Conservation (phyloP, 2,888 invertebrate genomes). For the Andrena hattorfiana region DNA sequence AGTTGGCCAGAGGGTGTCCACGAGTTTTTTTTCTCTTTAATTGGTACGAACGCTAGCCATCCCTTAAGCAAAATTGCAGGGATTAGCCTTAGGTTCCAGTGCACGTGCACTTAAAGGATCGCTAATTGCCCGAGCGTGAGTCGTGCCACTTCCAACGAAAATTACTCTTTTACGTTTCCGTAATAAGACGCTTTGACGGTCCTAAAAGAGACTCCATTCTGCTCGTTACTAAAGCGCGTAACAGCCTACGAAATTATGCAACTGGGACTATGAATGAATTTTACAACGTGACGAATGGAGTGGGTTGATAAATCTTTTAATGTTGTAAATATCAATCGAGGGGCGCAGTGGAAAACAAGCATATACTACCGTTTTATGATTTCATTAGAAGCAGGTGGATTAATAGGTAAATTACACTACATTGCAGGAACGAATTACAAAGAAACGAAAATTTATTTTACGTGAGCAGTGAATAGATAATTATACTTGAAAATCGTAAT, state of each 20-base stretch:
- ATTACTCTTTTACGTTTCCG: constrained; percentile 27
- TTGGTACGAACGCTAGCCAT: constrained; percentile 74
- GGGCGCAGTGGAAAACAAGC: no score
- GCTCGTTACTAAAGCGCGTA: constrained; percentile 1
- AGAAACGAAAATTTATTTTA: no score
- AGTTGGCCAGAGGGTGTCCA: constrained; percentile 54
- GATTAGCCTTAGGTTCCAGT: constrained; percentile 78
- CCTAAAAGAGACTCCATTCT: constrained; percentile 1
- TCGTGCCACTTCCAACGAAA: constrained; percentile 19
- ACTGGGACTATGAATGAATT: background rate
- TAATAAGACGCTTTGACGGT: constrained; percentile 34
- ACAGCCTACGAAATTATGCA: background rate
- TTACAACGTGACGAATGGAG: background rate
- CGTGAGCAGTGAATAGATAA: no score
- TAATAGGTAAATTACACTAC: no score
- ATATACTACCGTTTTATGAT: no score
- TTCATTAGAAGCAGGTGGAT: no score
- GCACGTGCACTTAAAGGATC: constrained; percentile 82
- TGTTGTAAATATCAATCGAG: no score
- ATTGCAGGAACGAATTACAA: no score
- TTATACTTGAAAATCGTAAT: no score
- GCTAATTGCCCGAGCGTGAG: constrained; percentile 78
- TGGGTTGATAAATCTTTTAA: background rate
- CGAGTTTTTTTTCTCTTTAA: constrained; percentile 76
- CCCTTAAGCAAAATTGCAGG: constrained; percentile 73